These are phyloP conservation scores for Chloroceryle inda DNA, from an alignment of 2,797 vertebrate genomes.

Conservation along the genomic window DNA sequence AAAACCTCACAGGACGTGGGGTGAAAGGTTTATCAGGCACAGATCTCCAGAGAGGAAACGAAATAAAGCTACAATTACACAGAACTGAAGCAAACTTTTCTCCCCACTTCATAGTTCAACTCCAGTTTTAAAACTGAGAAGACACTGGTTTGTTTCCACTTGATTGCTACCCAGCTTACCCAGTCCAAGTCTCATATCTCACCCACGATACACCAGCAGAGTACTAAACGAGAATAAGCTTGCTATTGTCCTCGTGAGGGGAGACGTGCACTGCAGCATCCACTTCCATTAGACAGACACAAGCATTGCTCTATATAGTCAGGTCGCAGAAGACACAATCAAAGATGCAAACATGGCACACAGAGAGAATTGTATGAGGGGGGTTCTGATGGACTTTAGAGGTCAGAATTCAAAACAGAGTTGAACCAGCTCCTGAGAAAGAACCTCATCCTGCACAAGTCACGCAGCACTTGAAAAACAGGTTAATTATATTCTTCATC, in stretches of 20 bases:
- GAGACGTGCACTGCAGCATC: too few species aligned
- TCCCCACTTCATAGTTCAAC: too few species aligned
- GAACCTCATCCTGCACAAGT: neutral
- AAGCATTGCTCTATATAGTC: too few species aligned
- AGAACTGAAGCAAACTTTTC: neutral
- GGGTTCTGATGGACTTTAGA: neutral
- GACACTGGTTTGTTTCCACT: neutral
- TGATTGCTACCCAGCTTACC: neutral
- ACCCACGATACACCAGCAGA: too few species aligned
- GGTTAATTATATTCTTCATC: neutral
- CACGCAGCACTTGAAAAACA: neutral
- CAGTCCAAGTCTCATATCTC: neutral
- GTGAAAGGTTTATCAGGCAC: neutral
- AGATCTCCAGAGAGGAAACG: neutral
- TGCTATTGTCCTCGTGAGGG: too few species aligned
- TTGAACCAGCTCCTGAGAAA: neutral
- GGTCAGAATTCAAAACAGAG: neutral
- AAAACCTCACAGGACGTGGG: too few species aligned
- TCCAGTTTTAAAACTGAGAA: neutral
- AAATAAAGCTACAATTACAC: neutral
- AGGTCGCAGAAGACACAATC: neutral
- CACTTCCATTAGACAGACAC: too few species aligned
- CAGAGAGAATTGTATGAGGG: neutral
- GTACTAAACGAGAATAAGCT: too few species aligned
- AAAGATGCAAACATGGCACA: neutral